These are phyloP conservation scores for Lemur catta DNA, from an alignment of 2,797 vertebrate species.

Conservation along the genomic window DNA sequence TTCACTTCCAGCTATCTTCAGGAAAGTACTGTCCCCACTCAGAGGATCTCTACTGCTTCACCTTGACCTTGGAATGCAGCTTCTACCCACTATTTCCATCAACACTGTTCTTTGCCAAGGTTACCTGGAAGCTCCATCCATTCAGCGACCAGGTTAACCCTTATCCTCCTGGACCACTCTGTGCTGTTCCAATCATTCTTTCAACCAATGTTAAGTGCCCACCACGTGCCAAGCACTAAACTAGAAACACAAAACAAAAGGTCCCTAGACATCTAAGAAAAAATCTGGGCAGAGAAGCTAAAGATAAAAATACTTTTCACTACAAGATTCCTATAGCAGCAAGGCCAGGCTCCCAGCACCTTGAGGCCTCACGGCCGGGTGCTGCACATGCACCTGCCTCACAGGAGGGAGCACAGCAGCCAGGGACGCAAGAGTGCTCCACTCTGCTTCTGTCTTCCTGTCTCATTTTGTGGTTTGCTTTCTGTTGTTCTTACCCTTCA, in stretches of 20 bases:
- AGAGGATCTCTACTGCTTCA: not conserved
- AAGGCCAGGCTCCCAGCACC: not conserved
- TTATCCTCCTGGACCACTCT: not conserved
- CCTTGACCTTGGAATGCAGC: not conserved
- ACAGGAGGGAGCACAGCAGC: too few relatives aligned
- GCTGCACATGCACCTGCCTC: not conserved
- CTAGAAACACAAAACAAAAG: not conserved
- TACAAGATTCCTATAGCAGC: not conserved
- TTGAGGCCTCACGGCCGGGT: not conserved
- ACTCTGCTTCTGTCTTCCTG: not conserved
- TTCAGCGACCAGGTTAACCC: not conserved
- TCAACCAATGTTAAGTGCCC: not conserved
- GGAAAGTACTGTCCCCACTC: not conserved
- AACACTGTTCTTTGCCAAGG: not conserved
- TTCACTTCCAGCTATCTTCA: not conserved
- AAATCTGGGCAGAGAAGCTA: not conserved
- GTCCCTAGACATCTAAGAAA: not conserved
- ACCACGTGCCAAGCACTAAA: not conserved
- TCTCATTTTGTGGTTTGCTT: not conserved
- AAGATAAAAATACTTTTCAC: not conserved
- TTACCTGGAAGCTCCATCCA: not conserved
- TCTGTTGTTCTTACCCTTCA: not conserved
- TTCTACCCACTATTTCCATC: not conserved
- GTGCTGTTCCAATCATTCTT: not conserved
- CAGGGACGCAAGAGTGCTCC: accelerated